These are phyloP conservation scores for Drosophila diplacantha DNA, from an alignment of 2,888 invertebrate genomes.

Conservation along the genomic window DNA sequence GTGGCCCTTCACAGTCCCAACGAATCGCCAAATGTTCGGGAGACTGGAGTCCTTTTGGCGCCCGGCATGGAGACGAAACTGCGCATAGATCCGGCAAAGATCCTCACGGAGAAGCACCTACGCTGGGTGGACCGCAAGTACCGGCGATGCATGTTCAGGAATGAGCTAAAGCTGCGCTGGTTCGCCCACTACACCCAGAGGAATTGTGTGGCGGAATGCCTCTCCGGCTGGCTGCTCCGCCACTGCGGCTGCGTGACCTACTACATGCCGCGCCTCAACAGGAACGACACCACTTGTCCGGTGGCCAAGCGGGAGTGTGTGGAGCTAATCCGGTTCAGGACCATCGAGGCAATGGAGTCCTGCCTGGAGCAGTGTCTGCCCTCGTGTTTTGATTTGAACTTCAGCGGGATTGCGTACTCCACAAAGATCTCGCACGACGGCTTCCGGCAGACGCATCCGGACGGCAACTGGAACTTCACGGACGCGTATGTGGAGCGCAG, in stretches of 20 bases:
- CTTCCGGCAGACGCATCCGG: constrained; percentile 51
- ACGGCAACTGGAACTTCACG: constrained; percentile 45
- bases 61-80: constrained; percentile 72
- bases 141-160: constrained; percentile 84
- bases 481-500: constrained; percentile 78
- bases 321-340: constrained; percentile 56
- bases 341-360: constrained; percentile 48
- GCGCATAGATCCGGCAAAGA: constrained; percentile 69
- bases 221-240: constrained; percentile 82
- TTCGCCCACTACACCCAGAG: constrained; percentile 85
- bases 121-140: constrained; percentile 57
- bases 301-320: constrained; percentile 82
- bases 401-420: constrained; percentile 81
- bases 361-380: constrained; percentile 82
- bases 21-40: constrained; percentile 72
- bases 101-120: constrained; percentile 60
- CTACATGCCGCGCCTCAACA: constrained; percentile 81
- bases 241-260: constrained; percentile 73
- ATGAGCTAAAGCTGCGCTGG: constrained; percentile 83
- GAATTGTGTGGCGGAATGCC: constrained; percentile 88
- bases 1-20: constrained; percentile 72
- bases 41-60: constrained; percentile 68
- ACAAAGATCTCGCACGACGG: constrained; percentile 78
- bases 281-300: constrained; percentile 84
- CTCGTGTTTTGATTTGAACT: constrained; percentile 85